Evolutionary conservation across 2,113 vertebrate species (phyloP), one percentile per base, ranked within the genome.

Genomic region (Delphinus delphis): DNA sequence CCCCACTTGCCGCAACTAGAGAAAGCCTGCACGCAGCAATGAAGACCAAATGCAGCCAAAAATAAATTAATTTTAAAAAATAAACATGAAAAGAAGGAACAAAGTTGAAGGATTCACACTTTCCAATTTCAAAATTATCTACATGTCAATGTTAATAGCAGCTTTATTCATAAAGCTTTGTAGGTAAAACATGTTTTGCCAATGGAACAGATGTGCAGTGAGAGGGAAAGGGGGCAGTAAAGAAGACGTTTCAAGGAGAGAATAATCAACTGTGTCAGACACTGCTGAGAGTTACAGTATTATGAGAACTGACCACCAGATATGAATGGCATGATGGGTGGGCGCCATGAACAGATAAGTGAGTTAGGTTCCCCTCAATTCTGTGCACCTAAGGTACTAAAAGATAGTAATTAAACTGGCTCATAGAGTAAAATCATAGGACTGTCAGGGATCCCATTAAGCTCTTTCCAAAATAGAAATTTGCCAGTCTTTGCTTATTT

Each of bases 391-490:
- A 47, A 77, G 63, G 26, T 63, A 60, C 17, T 89, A 18, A 86
- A 73, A 97, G 77, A 81, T 12, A 62, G 50, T 90, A 86, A 90
- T 47, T 55, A 83, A 86, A 73, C 4, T 68, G n/a, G 47, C 36
- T 67, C 21, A 86, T 11, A 73, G 20, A 74, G 67, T 86, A 87
- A 96, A 97, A 96, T 87, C 33, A 73, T 25, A 90, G 77, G 55
- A 82, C 36, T 85, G 11, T 80, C 41, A 63, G 20, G 21, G 13
- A 11, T 67, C 65, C 17, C 28, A 79, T 50, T 73, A 88, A 95
- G 33, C 65, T 81, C 33, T 80, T 83, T 83, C 11, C 84, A 84
- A 97, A 83, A 77, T 4, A 50, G 13, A 93, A 93, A 91, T 84
- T 14, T 71, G 26, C 71, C 36, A 77, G 13, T 33, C 50, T 90